A percentile compares a stretch with the other conserved stretches of the same genome.
These are phyloP conservation scores for Plecturocebus donacophilus DNA, from an alignment of 2,113 vertebrate genomes.

Conservation along the genomic window DNA sequence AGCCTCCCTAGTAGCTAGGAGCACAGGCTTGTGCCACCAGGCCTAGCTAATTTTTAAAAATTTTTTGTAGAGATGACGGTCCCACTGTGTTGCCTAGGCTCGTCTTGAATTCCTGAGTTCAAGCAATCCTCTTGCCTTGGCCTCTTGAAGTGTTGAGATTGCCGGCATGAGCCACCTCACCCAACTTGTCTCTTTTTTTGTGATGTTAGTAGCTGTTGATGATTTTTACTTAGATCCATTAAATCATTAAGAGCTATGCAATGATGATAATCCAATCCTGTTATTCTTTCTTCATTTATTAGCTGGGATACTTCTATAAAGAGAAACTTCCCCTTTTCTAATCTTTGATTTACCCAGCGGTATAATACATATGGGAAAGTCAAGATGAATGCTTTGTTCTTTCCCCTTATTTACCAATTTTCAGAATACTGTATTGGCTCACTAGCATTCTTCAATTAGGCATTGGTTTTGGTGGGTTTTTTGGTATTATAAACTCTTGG, in stretches of 20 bases:
- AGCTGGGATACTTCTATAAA: background rate
- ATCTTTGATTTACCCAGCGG: background rate
- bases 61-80: too few species aligned
- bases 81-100: too few species aligned
- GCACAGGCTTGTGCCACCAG: too few species aligned
- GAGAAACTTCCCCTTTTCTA: background rate
- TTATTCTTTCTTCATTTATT: slow-evolving; percentile 22
- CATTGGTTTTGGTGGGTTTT: background rate
- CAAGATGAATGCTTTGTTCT: background rate
- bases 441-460: background rate
- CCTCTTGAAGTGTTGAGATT: too few species aligned
- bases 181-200: background rate
- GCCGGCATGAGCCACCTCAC: accelerated
- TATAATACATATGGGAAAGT: background rate
- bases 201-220: slow-evolving; percentile 37
- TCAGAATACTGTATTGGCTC: slow-evolving; percentile 26
- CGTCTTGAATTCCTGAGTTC: too few species aligned
- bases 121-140: too few species aligned
- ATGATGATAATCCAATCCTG: background rate
- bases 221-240: background rate
- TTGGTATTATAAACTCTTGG: background rate
- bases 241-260: slow-evolving; percentile 14
- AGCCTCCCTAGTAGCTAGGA: too few species aligned
- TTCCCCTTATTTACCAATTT: background rate
- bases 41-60: too few species aligned